Evolutionary conservation across 2,113 vertebrate species (phyloP).

Genomic region (Ceyx cyanopectus): DNA sequence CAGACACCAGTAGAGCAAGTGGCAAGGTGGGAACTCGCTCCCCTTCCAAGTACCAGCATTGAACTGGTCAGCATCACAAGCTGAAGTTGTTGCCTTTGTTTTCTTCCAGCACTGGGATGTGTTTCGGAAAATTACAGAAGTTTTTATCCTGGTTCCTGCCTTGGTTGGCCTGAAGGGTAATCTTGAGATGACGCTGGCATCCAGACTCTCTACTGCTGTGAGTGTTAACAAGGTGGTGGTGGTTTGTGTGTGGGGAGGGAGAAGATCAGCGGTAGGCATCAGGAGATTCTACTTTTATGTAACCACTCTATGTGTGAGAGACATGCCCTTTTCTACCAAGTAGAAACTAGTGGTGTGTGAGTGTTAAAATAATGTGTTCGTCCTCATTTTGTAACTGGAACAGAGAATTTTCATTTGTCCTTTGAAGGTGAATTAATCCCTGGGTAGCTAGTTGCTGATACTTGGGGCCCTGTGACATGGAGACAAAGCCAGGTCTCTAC

Average conservation of each 20-base stretch:
- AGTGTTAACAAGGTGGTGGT: slow-evolving; percentile 38
- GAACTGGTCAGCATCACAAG: background rate
- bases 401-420: slow-evolving; percentile 12
- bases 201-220: slow-evolving; percentile 94
- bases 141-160: slow-evolving; percentile 93
- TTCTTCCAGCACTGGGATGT: slow-evolving; percentile 89
- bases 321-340: background rate
- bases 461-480: background rate
- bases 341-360: background rate
- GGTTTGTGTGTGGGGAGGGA: background rate
- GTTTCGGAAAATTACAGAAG: slow-evolving; percentile 86
- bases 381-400: slow-evolving; percentile 52
- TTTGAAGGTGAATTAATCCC: slow-evolving; percentile 58
- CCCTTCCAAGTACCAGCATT: background rate
- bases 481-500: slow-evolving; percentile 3
- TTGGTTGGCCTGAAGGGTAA: slow-evolving; percentile 96
- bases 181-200: slow-evolving; percentile 95
- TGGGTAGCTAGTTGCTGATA: slow-evolving; percentile 2
- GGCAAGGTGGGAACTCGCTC: background rate
- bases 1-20: background rate
- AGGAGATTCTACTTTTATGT: background rate
- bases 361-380: slow-evolving; percentile 40
- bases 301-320: background rate
- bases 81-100: background rate
- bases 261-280: background rate